A percentile compares a stretch with the other conserved stretches of the same genome.
phyloP scores from a whole-genome alignment of 2,113 vertebrate genomes.

The Bettongia penicillata region DNA sequence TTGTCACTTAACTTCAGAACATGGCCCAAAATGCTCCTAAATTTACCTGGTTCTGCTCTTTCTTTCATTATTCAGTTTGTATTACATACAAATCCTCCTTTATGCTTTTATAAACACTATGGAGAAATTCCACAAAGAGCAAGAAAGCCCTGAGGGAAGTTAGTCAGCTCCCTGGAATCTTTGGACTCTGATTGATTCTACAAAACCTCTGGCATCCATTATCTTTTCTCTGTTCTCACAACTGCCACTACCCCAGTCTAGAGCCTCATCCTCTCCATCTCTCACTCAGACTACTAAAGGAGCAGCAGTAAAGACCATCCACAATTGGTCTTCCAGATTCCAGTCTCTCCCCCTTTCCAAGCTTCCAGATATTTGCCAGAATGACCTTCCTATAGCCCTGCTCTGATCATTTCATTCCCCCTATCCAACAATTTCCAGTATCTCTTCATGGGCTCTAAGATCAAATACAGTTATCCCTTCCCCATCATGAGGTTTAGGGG shows the following conservation, averaged over 20 bases:
- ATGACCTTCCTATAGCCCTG: neutral
- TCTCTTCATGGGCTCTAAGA: neutral
- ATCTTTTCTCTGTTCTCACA: neutral
- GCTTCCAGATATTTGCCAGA: neutral
- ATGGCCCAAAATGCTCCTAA: conserved; percentile 8
- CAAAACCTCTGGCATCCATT: conserved; percentile 9
- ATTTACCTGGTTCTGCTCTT: conserved; percentile 23
- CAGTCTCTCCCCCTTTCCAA: neutral
- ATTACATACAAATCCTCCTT: neutral
- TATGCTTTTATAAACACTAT: neutral
- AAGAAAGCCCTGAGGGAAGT: conserved; percentile 55
- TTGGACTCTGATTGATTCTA: neutral
- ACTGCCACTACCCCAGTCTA: neutral
- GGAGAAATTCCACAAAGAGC: conserved; percentile 36
- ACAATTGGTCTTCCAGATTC: neutral
- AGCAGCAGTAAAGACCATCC: neutral
- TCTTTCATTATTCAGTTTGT: conserved; percentile 7
- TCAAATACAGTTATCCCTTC: too few relatives aligned
- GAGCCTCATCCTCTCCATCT: neutral
- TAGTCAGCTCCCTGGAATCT: conserved; percentile 30
- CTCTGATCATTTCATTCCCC: neutral
- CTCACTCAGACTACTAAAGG: neutral
- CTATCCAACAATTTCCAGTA: neutral
- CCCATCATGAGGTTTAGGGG: too few relatives aligned
- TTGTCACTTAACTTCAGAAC: neutral